Percentiles rank a stretch among this genome's conserved stretches.
Evolutionary conservation across 2,113 vertebrate genomes (phyloP).

Genomic region (Lichenostomus cassidix): DNA sequence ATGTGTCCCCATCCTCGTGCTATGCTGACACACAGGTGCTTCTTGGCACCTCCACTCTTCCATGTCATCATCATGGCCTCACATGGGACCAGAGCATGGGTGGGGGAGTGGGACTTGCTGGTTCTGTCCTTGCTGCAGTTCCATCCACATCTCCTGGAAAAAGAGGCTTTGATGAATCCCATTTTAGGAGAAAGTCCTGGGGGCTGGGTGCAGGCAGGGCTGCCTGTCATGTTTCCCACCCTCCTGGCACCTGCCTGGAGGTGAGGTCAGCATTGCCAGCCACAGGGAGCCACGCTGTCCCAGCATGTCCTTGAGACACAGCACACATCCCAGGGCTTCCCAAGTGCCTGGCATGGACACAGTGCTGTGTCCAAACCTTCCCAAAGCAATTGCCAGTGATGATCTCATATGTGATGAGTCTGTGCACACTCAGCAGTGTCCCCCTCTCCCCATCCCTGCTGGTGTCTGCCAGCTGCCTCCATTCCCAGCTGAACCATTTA

Average conservation of each 20-base stretch:
- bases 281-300: neutral
- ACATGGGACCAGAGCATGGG: neutral
- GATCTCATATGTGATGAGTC: accelerated
- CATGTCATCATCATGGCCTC: accelerated
- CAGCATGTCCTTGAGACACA: accelerated
- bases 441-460: neutral
- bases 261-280: neutral
- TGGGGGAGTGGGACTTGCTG: neutral
- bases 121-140: neutral
- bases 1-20: neutral
- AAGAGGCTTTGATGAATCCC: neutral
- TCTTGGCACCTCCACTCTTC: neutral
- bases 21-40: neutral
- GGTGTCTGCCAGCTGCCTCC: neutral
- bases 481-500: neutral
- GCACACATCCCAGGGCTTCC: neutral
- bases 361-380: neutral
- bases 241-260: neutral
- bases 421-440: neutral
- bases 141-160: neutral
- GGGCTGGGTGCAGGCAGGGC: neutral
- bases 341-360: neutral
- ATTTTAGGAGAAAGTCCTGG: neutral
- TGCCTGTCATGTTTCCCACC: neutral
- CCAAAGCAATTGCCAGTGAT: neutral